These are phyloP conservation scores for Epinephelus malabaricus DNA, from an alignment of 2,797 vertebrate species.

Conservation along the genomic window DNA sequence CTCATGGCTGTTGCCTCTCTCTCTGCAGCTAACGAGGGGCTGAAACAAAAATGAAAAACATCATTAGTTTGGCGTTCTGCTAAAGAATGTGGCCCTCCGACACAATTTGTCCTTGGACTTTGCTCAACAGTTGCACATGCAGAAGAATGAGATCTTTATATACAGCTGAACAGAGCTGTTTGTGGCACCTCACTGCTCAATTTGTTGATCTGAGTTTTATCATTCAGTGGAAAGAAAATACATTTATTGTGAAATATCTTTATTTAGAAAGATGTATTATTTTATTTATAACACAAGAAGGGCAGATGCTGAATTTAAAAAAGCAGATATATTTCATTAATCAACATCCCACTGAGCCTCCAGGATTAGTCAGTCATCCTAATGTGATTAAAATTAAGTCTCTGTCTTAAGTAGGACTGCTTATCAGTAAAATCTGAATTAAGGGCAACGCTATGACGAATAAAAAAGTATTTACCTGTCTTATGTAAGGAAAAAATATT, in stretches of 20 bases:
- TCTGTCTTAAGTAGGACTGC: not conserved
- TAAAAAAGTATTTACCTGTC: not conserved
- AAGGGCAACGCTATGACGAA: not conserved
- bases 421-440: not conserved
- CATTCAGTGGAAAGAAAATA: not conserved
- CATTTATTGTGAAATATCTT: not conserved
- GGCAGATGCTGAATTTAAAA: not conserved
- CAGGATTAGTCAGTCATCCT: not conserved
- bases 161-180: conserved; percentile 7
- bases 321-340: not conserved
- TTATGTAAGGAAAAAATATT: not conserved
- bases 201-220: not conserved
- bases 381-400: not conserved
- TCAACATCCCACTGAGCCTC: not conserved
- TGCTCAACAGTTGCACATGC: conserved; percentile 31
- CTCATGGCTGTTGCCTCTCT: conserved; percentile 66
- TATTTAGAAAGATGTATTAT: not conserved
- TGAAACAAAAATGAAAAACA: conserved; percentile 70
- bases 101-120: conserved; percentile 47
- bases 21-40: conserved; percentile 65
- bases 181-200: conserved; percentile 1
- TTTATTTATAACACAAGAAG: not conserved
- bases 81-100: conserved; percentile 55
- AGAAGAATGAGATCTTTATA: conserved; percentile 22
- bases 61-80: conserved; percentile 64